Conservation (phyloP, 2,888 invertebrate species). For the Aromia moschata region DNA sequence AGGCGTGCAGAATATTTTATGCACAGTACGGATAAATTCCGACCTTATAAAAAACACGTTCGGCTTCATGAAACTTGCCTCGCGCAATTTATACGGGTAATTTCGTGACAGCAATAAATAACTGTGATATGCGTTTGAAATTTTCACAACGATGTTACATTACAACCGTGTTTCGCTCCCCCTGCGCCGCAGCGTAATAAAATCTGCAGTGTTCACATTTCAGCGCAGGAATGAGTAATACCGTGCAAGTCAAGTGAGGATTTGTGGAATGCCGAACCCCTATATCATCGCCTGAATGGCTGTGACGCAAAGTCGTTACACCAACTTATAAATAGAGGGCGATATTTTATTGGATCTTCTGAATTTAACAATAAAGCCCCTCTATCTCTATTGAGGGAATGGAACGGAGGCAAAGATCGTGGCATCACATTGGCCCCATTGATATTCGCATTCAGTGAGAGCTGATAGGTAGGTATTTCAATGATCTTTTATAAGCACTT, state of each 20-base stretch:
- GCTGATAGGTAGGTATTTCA: constrained; percentile 1
- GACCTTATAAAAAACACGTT: constrained; percentile 14
- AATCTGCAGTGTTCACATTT: constrained; percentile 30
- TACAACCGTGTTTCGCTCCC: constrained; percentile 22
- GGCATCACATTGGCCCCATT: constrained; percentile 4
- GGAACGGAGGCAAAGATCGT: constrained; percentile 6
- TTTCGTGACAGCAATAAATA: constrained; percentile 25
- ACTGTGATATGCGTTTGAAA: constrained; percentile 31
- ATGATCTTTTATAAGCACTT: neutral
- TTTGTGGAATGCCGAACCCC: constrained; percentile 31
- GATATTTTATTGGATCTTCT: constrained; percentile 27
- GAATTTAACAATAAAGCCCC: constrained; percentile 26
- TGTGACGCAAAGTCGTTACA: constrained; percentile 27
- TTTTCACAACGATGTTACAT: constrained; percentile 29
- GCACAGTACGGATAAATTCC: constrained; percentile 1
- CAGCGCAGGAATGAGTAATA: constrained; percentile 28
- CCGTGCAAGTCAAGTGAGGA: constrained; percentile 32
- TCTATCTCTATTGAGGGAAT: constrained; percentile 20
- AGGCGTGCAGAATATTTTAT: neutral
- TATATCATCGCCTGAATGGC: constrained; percentile 31
- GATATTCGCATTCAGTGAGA: constrained; percentile 12
- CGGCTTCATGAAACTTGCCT: constrained; percentile 15
- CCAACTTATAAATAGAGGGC: constrained; percentile 26
- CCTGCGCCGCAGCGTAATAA: constrained; percentile 17
- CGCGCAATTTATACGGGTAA: constrained; percentile 25